Percentiles rank a stretch among this genome's conserved stretches.
These are phyloP conservation scores for Eulimnadia texana DNA, from an alignment of 1,140 invertebrate species.

Conservation along the genomic window DNA sequence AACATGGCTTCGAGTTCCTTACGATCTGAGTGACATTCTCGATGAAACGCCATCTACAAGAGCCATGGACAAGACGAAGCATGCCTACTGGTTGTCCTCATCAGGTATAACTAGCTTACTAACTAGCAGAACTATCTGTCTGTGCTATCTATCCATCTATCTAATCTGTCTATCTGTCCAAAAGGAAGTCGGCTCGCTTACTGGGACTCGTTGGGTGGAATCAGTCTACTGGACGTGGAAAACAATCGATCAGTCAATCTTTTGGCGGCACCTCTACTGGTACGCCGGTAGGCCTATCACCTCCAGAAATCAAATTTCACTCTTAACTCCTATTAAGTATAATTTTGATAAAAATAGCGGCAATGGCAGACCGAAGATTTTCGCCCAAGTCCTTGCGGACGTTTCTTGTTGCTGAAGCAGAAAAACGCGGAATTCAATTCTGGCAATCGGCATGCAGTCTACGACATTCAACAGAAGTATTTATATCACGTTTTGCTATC, in stretches of 20 bases:
- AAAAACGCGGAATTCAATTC: background rate
- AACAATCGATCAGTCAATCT: background rate
- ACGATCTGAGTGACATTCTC: background rate
- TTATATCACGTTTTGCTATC: background rate
- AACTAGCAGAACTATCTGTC: background rate
- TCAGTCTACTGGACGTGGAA: background rate
- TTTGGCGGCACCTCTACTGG: background rate
- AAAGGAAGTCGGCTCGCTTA: background rate
- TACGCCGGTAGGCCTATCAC: background rate
- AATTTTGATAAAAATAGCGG: background rate
- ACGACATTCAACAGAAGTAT: background rate
- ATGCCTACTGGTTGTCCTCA: background rate
- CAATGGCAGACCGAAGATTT: background rate
- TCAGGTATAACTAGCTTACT: background rate
- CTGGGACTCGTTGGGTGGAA: constrained; percentile 2
- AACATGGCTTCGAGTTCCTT: constrained; percentile 8
- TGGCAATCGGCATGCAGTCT: background rate
- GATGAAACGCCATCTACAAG: constrained; percentile 1
- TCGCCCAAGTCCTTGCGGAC: background rate
- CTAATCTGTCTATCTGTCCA: background rate
- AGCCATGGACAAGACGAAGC: background rate
- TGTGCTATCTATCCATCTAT: background rate
- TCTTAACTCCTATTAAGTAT: background rate
- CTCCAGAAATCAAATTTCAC: background rate
- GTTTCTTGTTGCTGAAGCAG: background rate